Percentiles rank a stretch among this genome's conserved stretches.
phyloP scores from a whole-genome alignment of 2,888 invertebrate genomes.

The Pseudeuparius sepicola region DNA sequence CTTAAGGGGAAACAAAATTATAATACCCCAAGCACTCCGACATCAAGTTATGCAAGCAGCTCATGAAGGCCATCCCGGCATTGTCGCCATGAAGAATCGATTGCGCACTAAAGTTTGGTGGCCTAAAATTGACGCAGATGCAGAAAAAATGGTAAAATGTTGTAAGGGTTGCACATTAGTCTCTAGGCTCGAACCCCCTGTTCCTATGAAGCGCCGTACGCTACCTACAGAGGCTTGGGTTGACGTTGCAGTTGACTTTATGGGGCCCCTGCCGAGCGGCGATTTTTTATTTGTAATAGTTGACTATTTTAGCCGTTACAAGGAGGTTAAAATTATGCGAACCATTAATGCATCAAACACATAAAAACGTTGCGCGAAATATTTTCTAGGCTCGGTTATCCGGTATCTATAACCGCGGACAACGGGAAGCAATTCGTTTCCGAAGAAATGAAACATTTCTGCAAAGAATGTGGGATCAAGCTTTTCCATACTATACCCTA shows the following conservation, averaged over 20 bases:
- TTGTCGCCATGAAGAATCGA: constrained; percentile 31
- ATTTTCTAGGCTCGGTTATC: constrained; percentile 23
- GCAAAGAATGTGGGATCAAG: constrained; percentile 15
- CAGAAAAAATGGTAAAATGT: constrained; percentile 17
- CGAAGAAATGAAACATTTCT: constrained; percentile 19
- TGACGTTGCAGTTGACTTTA: constrained; percentile 23
- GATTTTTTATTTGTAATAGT: constrained; percentile 17
- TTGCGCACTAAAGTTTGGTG: constrained; percentile 33
- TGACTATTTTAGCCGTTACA: constrained; percentile 19
- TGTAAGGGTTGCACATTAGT: constrained; percentile 21
- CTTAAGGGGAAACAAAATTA: no score
- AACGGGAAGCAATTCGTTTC: constrained; percentile 22
- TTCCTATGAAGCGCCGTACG: constrained; percentile 17
- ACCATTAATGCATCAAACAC: no score
- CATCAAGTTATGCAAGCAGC: no score
- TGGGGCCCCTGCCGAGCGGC: constrained; percentile 20
- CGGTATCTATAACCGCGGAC: constrained; percentile 20
- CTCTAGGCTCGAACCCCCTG: constrained; percentile 13
- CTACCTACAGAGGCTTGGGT: constrained; percentile 16
- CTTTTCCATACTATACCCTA: constrained; percentile 21
- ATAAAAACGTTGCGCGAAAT: no score
- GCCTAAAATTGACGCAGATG: constrained; percentile 30
- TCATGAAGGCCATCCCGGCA: no score
- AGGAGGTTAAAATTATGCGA: no score
- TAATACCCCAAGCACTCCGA: no score